A percentile compares a stretch with the other conserved stretches of the same genome.
These are phyloP conservation scores for Lithosia quadra DNA, from an alignment of 2,888 invertebrate genomes.

Conservation along the genomic window DNA sequence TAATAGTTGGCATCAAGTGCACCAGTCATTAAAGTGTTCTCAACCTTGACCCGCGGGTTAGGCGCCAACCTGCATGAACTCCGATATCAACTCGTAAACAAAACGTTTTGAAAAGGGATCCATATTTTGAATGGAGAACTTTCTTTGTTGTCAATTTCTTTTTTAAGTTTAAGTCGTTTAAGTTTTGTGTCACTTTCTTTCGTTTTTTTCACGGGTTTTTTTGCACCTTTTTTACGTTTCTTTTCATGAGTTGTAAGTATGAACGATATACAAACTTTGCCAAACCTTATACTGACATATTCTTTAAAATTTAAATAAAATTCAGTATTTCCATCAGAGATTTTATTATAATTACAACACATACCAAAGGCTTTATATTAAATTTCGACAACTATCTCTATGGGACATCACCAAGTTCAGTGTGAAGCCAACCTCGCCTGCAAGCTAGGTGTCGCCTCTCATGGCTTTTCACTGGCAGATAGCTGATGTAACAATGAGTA, in stretches of 20 bases:
- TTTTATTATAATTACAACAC: not conserved
- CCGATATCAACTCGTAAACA: conserved; percentile 58
- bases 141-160: conserved; percentile 31
- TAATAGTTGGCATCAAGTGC: conserved; percentile 61
- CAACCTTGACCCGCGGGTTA: conserved; percentile 74
- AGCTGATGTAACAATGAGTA: no score
- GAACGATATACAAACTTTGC: no score
- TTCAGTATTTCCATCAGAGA: not conserved
- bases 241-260: no score
- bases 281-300: no score
- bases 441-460: no score
- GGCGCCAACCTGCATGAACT: conserved; percentile 61
- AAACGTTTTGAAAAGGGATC: conserved; percentile 45
- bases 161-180: no score
- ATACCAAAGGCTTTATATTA: not conserved
- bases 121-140: conserved; percentile 27
- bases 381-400: no score
- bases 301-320: not conserved
- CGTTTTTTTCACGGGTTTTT: not conserved
- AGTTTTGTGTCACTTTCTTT: conserved; percentile 8
- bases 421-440: no score
- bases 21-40: conserved; percentile 58
- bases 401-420: no score
- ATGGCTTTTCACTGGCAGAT: no score
- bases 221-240: no score